Percentiles rank a stretch among this genome's conserved stretches.
Evolutionary conservation across 2,888 invertebrate genomes (phyloP).

Genomic region (Cybosia mesomella): DNA sequence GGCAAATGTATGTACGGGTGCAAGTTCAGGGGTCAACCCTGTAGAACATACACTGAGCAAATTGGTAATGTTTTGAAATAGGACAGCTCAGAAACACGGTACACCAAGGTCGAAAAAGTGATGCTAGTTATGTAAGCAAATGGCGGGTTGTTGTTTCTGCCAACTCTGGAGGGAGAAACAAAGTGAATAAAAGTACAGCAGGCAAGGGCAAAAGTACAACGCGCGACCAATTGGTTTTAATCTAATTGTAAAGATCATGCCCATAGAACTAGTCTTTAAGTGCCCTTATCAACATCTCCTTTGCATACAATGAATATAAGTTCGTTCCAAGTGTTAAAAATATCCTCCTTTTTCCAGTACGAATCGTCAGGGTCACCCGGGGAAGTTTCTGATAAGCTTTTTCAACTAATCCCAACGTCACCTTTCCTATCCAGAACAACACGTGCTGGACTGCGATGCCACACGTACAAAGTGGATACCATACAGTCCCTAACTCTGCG

Average conservation of each 20-base stretch:
- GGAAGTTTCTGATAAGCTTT: too few species aligned
- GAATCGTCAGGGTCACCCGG: too few species aligned
- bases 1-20: neutral
- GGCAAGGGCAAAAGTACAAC: conserved; percentile 1
- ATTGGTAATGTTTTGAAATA: neutral
- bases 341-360: neutral
- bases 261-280: neutral
- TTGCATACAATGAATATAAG: conserved; percentile 14
- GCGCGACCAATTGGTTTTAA: neutral
- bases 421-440: too few species aligned
- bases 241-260: conserved; percentile 1
- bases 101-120: neutral
- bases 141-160: neutral
- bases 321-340: conserved; percentile 8
- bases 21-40: neutral
- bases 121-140: neutral
- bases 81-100: neutral
- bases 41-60: neutral
- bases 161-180: neutral
- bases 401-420: too few species aligned
- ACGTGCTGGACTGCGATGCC: too few species aligned
- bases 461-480: too few species aligned
- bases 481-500: too few species aligned
- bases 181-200: neutral
- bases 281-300: conserved; percentile 5